Percentiles rank a stretch among this genome's conserved stretches.
Conservation (phyloP, 1,140 invertebrate species). For the Hyposmocoma kahamanoa region DNA sequence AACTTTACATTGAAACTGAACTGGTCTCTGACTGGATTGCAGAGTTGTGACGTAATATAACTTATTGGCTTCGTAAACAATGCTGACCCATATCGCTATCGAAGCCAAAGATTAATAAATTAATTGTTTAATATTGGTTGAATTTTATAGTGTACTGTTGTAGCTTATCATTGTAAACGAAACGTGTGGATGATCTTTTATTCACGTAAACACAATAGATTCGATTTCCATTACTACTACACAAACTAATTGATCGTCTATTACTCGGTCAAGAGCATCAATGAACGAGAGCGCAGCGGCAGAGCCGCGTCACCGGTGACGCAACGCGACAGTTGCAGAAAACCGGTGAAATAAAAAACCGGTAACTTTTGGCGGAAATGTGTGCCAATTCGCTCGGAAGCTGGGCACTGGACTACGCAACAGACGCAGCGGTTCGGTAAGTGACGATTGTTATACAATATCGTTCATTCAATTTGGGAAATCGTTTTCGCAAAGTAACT, state of each 20-base stretch:
- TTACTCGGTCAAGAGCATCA: not conserved
- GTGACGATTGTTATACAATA: too few species aligned
- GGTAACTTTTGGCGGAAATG: slow-evolving; percentile 29
- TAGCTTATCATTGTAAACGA: too few species aligned
- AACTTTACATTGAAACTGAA: slow-evolving; percentile 23
- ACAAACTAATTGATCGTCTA: not conserved
- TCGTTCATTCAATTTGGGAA: too few species aligned
- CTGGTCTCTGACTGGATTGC: too few species aligned
- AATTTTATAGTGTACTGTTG: too few species aligned
- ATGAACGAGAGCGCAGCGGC: not conserved
- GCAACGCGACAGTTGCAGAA: slow-evolving; percentile 10
- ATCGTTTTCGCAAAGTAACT: too few species aligned
- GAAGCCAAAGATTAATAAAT: too few species aligned
- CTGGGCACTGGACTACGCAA: not conserved
- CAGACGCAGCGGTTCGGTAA: too few species aligned
- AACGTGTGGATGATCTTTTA: too few species aligned
- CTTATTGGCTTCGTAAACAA: not conserved
- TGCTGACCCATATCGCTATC: too few species aligned
- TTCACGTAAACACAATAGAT: too few species aligned
- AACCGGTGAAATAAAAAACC: slow-evolving; percentile 17
- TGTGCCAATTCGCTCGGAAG: slow-evolving; percentile 23
- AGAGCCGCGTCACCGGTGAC: slow-evolving; percentile 4
- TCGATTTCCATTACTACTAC: not conserved
- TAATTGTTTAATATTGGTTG: too few species aligned
- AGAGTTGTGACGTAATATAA: not conserved